Percentiles rank a stretch among this genome's conserved stretches.
Conservation (phyloP, 2,113 vertebrate genomes). For the Hoplias malabaricus region DNA sequence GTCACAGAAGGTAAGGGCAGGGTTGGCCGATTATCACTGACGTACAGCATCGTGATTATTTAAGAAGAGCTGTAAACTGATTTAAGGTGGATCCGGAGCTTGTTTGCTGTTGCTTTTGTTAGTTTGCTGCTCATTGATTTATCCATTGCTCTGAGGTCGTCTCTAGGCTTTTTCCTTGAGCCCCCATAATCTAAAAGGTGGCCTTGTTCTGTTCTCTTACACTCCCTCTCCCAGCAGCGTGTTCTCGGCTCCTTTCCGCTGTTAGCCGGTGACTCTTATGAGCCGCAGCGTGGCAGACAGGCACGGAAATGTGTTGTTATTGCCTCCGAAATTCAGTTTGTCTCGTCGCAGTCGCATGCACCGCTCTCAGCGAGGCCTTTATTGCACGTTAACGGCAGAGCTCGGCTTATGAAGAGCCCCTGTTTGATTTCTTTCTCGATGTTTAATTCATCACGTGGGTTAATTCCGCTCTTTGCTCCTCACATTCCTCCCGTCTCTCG, state of each 20-base stretch:
- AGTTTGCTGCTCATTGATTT: too few species aligned
- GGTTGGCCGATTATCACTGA: too few species aligned
- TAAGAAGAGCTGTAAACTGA: too few species aligned
- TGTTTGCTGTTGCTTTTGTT: too few species aligned
- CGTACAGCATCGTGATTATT: too few species aligned
- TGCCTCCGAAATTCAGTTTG: slow-evolving; percentile 24
- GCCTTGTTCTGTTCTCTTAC: too few species aligned
- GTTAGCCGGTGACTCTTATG: background rate
- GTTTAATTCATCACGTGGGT: slow-evolving; percentile 36
- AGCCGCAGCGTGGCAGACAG: background rate
- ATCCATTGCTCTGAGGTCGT: too few species aligned
- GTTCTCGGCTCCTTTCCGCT: too few species aligned
- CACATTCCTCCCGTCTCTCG: background rate
- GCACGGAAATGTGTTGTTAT: background rate
- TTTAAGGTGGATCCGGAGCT: too few species aligned
- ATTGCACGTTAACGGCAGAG: slow-evolving; percentile 26
- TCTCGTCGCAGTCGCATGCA: slow-evolving; percentile 8
- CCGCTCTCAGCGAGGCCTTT: background rate
- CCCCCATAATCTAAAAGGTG: too few species aligned
- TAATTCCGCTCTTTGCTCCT: slow-evolving; percentile 25
- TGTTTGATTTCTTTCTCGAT: slow-evolving; percentile 24
- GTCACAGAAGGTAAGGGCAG: background rate
- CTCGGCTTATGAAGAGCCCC: slow-evolving; percentile 4
- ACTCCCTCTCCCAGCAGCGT: too few species aligned
- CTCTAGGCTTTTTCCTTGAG: too few species aligned